Percentiles rank a stretch among this genome's conserved stretches.
These are phyloP conservation scores for Mola mola DNA, from an alignment of 2,113 vertebrate species.

Conservation along the genomic window DNA sequence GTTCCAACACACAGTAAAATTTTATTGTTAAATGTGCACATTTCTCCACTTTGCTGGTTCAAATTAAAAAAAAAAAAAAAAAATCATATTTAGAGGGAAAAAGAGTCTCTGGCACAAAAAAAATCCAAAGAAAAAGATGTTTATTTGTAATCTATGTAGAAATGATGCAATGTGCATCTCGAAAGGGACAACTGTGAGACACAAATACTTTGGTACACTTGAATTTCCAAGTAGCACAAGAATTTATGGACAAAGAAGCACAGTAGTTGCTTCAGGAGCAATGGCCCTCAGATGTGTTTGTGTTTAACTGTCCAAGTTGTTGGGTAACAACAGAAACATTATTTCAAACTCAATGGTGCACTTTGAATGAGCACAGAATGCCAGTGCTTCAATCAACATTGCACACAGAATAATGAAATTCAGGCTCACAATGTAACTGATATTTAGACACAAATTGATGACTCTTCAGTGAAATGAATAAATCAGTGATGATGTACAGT, in stretches of 20 bases:
- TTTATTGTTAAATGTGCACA: too few relatives aligned
- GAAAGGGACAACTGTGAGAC: constrained; percentile 70
- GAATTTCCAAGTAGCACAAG: constrained; percentile 50
- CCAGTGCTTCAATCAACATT: constrained; percentile 61
- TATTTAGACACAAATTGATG: constrained; percentile 58
- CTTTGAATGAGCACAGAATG: constrained; percentile 40
- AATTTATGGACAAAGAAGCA: constrained; percentile 49
- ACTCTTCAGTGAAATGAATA: constrained; percentile 57
- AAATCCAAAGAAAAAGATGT: constrained; percentile 61
- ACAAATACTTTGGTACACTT: constrained; percentile 82
- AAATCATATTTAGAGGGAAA: constrained; percentile 9
- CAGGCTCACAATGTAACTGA: constrained; percentile 44
- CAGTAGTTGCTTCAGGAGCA: constrained; percentile 25
- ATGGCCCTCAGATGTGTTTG: constrained; percentile 13
- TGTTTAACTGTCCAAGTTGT: constrained; percentile 14
- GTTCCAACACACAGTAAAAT: too few relatives aligned
- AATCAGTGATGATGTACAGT: constrained; percentile 63
- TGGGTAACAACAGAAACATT: constrained; percentile 18
- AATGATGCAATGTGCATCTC: constrained; percentile 78
- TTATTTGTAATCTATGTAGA: constrained; percentile 77
- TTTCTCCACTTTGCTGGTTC: too few relatives aligned
- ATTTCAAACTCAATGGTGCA: constrained; percentile 22
- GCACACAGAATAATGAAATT: constrained; percentile 63
- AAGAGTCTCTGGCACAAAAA: constrained; percentile 13
- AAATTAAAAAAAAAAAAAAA: too few relatives aligned